A percentile compares a stretch with the other conserved stretches of the same genome.
Evolutionary conservation across 2,113 vertebrate genomes (phyloP).

Genomic region (Tonatia bakeri): DNA sequence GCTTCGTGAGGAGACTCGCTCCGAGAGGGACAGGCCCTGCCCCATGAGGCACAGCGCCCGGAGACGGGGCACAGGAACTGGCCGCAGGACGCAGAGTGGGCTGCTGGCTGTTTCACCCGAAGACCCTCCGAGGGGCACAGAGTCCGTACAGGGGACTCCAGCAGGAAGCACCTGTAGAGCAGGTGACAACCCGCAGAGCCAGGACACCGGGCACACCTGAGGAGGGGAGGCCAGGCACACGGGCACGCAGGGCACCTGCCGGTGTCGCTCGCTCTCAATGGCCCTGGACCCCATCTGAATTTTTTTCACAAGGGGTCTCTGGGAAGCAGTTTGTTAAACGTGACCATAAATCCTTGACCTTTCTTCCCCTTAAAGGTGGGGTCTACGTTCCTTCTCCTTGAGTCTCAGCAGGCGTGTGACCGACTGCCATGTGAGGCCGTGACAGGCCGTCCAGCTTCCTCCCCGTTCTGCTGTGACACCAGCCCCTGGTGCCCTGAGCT

Average conservation of each 20-base stretch:
- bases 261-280: neutral
- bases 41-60: too few species aligned
- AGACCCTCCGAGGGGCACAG: neutral
- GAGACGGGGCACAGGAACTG: too few species aligned
- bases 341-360: neutral
- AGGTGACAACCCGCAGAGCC: conserved; percentile 45
- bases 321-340: neutral
- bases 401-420: neutral
- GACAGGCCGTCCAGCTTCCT: neutral
- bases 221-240: conserved; percentile 49
- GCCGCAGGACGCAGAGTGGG: neutral
- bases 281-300: neutral
- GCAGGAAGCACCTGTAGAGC: conserved; percentile 44
- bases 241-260: too few species aligned
- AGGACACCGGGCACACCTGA: conserved; percentile 59
- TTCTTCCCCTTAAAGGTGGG: too few species aligned
- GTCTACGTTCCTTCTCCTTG: too few species aligned
- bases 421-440: neutral
- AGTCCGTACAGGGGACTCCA: neutral
- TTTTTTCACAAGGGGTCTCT: neutral
- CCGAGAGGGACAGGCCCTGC: too few species aligned
- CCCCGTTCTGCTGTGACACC: neutral
- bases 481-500: neutral
- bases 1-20: too few species aligned
- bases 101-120: neutral